A percentile compares a stretch with the other conserved stretches of the same genome.
phyloP scores from a whole-genome alignment of 2,888 invertebrate species.

The Azorinus chamasolen region DNA sequence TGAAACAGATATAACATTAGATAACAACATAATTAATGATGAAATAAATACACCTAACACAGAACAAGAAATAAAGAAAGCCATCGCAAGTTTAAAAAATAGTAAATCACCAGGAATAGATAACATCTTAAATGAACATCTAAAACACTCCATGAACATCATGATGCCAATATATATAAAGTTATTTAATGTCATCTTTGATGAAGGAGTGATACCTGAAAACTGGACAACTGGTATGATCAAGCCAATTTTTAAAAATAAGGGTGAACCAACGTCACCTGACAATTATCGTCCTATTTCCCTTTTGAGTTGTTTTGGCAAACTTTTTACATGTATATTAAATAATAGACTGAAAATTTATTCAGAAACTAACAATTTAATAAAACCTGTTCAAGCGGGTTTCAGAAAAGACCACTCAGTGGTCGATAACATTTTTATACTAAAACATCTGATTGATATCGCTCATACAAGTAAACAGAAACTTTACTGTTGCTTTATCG shows the following conservation, averaged over 20 bases:
- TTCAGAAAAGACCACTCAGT: conserved; percentile 29
- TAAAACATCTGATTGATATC: too few relatives aligned
- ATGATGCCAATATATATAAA: conserved; percentile 4
- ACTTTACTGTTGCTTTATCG: conserved; percentile 29
- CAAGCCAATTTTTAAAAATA: conserved; percentile 17
- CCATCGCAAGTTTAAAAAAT: conserved; percentile 9
- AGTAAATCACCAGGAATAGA: not conserved
- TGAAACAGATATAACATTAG: not conserved
- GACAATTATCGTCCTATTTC: too few relatives aligned
- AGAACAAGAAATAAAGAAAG: not conserved
- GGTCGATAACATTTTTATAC: too few relatives aligned
- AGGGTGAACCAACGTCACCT: too few relatives aligned
- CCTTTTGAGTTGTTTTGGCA: conserved; percentile 24
- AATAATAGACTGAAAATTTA: conserved; percentile 21
- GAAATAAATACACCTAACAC: not conserved
- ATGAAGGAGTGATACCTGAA: conserved; percentile 7
- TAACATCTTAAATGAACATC: conserved; percentile 18
- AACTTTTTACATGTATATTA: conserved; percentile 33
- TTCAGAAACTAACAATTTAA: conserved; percentile 11
- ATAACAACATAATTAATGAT: not conserved
- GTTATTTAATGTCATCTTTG: conserved; percentile 10
- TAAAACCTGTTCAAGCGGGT: conserved; percentile 28
- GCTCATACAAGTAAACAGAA: conserved; percentile 15
- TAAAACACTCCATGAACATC: not conserved
- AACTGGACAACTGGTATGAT: conserved; percentile 10